Conservation (phyloP, 2,797 vertebrate species). For the Gorsachius magnificus region DNA sequence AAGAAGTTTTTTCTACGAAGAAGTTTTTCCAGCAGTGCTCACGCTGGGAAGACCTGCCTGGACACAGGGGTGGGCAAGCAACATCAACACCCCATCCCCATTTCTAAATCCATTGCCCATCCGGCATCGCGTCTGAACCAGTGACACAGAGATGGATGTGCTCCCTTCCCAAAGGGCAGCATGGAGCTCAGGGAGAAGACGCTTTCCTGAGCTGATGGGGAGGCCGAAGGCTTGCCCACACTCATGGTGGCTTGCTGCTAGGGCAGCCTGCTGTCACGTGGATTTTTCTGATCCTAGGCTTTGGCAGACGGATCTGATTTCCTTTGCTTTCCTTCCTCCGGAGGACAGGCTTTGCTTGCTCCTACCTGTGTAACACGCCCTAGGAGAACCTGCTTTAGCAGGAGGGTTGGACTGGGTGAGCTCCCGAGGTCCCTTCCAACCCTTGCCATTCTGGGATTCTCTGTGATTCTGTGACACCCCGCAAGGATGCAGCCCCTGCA, state of each 20-base stretch:
- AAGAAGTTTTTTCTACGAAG: too few species aligned
- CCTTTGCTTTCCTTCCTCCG: background rate
- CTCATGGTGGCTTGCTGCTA: accelerated
- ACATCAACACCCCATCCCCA: background rate
- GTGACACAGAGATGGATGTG: background rate
- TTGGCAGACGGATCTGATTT: background rate
- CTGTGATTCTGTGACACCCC: background rate
- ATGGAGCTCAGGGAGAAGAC: background rate
- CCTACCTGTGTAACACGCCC: background rate
- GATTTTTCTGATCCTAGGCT: background rate
- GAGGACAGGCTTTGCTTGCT: background rate
- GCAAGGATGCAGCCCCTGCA: background rate
- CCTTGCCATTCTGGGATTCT: too few species aligned
- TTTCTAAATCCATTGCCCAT: background rate
- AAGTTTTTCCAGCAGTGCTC: background rate
- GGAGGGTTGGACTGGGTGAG: too few species aligned
- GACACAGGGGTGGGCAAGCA: background rate
- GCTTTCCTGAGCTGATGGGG: background rate
- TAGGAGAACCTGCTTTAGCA: too few species aligned
- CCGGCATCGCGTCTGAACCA: background rate
- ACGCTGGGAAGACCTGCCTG: background rate
- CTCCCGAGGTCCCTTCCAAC: too few species aligned
- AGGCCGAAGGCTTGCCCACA: background rate
- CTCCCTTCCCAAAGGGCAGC: background rate
- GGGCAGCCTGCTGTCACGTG: background rate